These are phyloP conservation scores for Dipodomys spectabilis DNA, from an alignment of 2,113 vertebrate species.

Conservation along the genomic window DNA sequence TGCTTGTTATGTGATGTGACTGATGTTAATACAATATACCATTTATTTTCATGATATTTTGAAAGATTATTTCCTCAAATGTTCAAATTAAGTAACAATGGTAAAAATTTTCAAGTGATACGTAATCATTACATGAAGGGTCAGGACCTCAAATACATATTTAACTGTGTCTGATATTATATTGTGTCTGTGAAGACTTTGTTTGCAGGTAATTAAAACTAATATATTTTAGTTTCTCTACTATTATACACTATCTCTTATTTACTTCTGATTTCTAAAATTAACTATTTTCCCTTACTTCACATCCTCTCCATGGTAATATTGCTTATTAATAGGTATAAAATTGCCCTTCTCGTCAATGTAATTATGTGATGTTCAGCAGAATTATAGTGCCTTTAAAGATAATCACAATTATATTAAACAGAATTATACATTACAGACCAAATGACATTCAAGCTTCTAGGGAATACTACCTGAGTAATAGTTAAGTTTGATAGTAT, in stretches of 20 bases:
- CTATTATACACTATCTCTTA: background rate
- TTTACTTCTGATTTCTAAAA: background rate
- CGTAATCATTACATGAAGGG: background rate
- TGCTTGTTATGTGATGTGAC: background rate
- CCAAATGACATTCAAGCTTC: background rate
- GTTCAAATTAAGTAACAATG: background rate
- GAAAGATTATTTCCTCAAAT: background rate
- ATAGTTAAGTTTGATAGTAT: background rate
- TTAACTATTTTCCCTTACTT: background rate
- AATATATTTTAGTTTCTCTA: background rate
- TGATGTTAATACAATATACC: background rate
- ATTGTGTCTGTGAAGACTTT: background rate
- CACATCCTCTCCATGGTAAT: background rate
- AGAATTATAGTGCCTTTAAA: background rate
- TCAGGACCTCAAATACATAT: background rate
- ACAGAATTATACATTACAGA: background rate
- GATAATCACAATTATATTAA: slow-evolving; percentile 21
- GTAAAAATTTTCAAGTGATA: background rate
- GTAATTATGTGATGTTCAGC: background rate
- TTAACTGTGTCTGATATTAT: background rate
- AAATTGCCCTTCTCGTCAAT: background rate
- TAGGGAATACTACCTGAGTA: background rate
- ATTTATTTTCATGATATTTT: background rate
- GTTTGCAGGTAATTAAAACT: background rate
- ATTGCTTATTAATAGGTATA: background rate